Base-by-base conservation (phyloP, 2,113 vertebrate genomes). In the Varanus komodoensis region DNA sequence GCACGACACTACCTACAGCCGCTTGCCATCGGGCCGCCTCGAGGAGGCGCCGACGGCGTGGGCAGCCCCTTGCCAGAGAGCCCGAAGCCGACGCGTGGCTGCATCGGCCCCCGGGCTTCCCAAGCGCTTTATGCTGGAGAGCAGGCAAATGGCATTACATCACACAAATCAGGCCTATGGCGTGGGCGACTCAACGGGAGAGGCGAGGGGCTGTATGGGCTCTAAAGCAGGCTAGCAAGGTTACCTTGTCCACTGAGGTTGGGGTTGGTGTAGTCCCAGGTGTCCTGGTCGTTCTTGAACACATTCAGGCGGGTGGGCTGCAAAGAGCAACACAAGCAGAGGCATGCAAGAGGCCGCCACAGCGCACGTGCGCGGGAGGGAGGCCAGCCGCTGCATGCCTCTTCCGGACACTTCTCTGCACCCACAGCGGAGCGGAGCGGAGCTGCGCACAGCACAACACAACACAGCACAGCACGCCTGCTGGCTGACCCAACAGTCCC, bases 251-350 rank as follows among this genome's bases (percentile, higher is more conserved):
- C 98, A 94, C 98, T 98, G 95, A 99, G 97, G 92, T 97, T 98
- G 75, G 99, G 99, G 94, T 99, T 99, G 91, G 99, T 99, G 96
- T 99, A 99, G 90, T 99, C 99, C 99, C 99, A 99, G 0, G 99
- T 99, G 95, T 99, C 99, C 95, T 99, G 99, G 96, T 99, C 99
- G 0, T 99, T 99, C 97, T 99, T 99, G 97, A 99, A 99, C 89
- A 99, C 99, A 67, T 99, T 99, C 93, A 99, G 98, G 68, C 98
- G 98, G 0, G 98, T 98, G 50, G 99, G 99, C 99, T 99, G 95
- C 0, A 86, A 82, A 38, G 23, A 88, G 61, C n/a, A 0, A 19
- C 57, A 87, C 29, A 27, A 1, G 25, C 68, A 3, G 8, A 52
- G 5, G 25, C 9, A 68, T 4, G 7, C 32, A 54, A 44, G 61